Base-by-base conservation (phyloP, 2,113 vertebrate genomes). In the Thunnus thynnus region DNA sequence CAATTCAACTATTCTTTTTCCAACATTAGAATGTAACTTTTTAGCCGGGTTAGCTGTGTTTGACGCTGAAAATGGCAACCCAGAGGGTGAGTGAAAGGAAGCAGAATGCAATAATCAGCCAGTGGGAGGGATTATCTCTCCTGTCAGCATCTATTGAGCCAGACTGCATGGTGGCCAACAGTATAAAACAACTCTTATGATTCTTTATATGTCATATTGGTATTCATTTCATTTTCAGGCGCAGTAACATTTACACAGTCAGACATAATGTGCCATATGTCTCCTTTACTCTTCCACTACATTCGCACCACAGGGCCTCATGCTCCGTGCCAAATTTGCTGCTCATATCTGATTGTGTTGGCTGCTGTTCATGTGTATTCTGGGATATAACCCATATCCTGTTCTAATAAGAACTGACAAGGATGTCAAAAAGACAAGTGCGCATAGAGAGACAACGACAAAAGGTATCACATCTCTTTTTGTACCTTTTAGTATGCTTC, bases 211-310 rank as follows among this genome's bases (percentile, higher is more conserved):
- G 56, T 57, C 50, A 75, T 44, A 81, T 82, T 73, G 66, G 56
- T 78, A 67, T 90, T 86, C 77, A 65, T 50, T 78, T 82, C 67
- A 30, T 63, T 83, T 74, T 50, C 27, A 62, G 55, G 73, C 69
- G 69, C 51, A 2, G 57, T 44, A 74, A 72, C 80, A 63, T 74
- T 78, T 61, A 81, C 85, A 56, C 88, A 87, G 86, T 83, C 41
- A 30, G 76, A 78, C 61, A 71, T 75, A 82, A 85, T 77, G 75
- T 7, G 13, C 86, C 87, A 86, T 87, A 89, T 89, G 89, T 83
- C 78, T 76, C 52, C 72, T 65, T 88, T 82, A 79, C 83, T 86
- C 71, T 50, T 83, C 72, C 52, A 57, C 79, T 72, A 66, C 60
- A 66, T 80, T 84, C 46, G 56, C 76, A 47, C 65, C 82, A 67